A percentile compares a stretch with the other conserved stretches of the same genome.
phyloP scores from a whole-genome alignment of 92 coral and sea anemone genomes.

The Parazoanthus swiftii region DNA sequence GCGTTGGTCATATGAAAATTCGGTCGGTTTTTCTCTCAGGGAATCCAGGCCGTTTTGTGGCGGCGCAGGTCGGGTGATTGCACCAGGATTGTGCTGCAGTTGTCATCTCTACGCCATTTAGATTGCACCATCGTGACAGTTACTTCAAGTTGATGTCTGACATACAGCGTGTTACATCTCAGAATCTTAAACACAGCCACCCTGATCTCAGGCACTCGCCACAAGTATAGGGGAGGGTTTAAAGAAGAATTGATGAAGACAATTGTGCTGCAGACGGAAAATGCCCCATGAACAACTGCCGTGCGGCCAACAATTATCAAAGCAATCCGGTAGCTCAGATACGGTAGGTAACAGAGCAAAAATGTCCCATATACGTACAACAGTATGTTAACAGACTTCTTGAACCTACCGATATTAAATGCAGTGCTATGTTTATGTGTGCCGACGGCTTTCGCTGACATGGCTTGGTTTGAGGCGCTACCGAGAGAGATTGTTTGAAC shows the following conservation, averaged over 20 bases:
- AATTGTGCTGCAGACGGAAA: conserved; percentile 35
- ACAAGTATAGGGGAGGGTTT: conserved; percentile 34
- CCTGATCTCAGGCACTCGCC: conserved; percentile 39
- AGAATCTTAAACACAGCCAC: conserved; percentile 15
- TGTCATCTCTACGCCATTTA: not conserved
- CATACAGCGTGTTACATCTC: not conserved
- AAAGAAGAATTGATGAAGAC: conserved; percentile 38
- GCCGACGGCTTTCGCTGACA: not conserved
- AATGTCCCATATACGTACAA: conserved; percentile 30
- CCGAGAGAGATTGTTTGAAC: conserved; percentile 5
- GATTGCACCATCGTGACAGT: not conserved
- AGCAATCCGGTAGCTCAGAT: conserved; percentile 27
- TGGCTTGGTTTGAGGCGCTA: not conserved
- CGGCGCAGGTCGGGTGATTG: not conserved
- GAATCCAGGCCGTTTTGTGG: conserved; percentile 18
- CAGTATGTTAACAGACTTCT: conserved; percentile 34
- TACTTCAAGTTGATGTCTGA: not conserved
- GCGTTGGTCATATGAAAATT: not conserved
- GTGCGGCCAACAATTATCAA: conserved; percentile 18
- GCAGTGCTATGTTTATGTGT: not conserved
- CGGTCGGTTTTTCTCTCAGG: not conserved
- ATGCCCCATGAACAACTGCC: conserved; percentile 21
- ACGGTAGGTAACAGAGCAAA: conserved; percentile 28
- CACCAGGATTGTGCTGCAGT: not conserved
- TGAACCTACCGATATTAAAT: conserved; percentile 25